Evolutionary conservation across 1,140 invertebrate species (phyloP), one percentile per base, ranked within the genome.

Genomic region (Drosophila nannoptera): DNA sequence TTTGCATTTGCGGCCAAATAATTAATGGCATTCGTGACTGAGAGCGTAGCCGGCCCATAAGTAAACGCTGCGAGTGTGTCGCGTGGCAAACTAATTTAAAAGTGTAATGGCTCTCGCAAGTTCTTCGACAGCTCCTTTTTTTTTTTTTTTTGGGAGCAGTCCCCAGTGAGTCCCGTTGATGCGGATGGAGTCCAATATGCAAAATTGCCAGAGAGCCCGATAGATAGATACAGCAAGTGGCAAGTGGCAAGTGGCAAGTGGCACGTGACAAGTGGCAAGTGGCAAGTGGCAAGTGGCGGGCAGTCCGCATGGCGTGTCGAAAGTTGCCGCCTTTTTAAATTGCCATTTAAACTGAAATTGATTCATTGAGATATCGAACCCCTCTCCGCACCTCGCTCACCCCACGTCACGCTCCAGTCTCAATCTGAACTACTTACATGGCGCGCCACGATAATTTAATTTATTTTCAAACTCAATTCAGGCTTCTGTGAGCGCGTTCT

Each of bases 321-420:
- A 82, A 82, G 78, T 72, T 77, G 74, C 60, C 68, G 74, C 55
- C 59, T 61, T 74, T 81, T 81, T 60, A 71, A 77, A 81, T 81
- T 82, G 78, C 55, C 78, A 73, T 80, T 82, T 82, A 75, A 82
- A 71, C 76, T 82, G 78, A 82, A 82, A 82, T 82, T 78, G 74
- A 77, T 82, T 82, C 78, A 78, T 83, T 82, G 66, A 45, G 65
- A 61, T 59, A 77, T 40, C 12, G 55, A 52, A 68, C 78, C 61
- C 22, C 48, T 50, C 48, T 35, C 46, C 49, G 31, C 59, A 16
- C 38, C 9, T 4, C 9, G 3, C 49, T 22, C 22, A 22, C 22
- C 22, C 59, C 32, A 48, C 7, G 4, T 55, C 38, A 38, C 32
- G 16, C 11, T 29, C 16, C 55, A 59, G n/a, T 52, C 35, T 55